phyloP scores from a whole-genome alignment of 2,797 vertebrate species.

The Rhinogobio ventralis region DNA sequence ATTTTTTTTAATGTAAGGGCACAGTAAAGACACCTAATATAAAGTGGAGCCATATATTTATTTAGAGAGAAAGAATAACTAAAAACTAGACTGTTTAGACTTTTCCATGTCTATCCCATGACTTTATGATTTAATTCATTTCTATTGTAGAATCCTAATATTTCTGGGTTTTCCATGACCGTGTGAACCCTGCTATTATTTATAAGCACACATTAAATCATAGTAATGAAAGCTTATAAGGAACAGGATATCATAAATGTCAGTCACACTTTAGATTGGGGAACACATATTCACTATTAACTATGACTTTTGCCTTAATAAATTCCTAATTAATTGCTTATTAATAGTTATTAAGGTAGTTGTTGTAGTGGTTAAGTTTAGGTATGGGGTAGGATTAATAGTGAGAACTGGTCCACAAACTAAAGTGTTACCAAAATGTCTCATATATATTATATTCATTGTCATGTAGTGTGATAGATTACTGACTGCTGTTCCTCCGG shows the following conservation, averaged over 20 bases:
- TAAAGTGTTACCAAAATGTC: neutral
- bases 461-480: constrained; percentile 1
- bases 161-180: neutral
- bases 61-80: neutral
- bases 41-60: neutral
- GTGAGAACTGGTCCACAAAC: neutral
- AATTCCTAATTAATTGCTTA: no score
- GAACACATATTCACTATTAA: no score
- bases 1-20: no score
- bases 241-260: neutral
- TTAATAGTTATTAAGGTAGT: neutral
- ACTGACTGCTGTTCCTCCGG: neutral
- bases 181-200: neutral
- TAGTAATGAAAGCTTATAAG: neutral
- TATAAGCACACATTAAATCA: neutral
- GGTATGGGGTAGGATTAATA: neutral
- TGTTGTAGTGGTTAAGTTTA: neutral
- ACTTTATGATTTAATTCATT: neutral
- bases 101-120: neutral
- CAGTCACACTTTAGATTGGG: no score
- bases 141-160: neutral
- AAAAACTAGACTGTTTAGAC: neutral
- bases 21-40: no score
- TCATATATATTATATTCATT: neutral
- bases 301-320: no score